Conservation (phyloP, 2,797 vertebrate genomes). For the Ctenosaura bakeri region DNA sequence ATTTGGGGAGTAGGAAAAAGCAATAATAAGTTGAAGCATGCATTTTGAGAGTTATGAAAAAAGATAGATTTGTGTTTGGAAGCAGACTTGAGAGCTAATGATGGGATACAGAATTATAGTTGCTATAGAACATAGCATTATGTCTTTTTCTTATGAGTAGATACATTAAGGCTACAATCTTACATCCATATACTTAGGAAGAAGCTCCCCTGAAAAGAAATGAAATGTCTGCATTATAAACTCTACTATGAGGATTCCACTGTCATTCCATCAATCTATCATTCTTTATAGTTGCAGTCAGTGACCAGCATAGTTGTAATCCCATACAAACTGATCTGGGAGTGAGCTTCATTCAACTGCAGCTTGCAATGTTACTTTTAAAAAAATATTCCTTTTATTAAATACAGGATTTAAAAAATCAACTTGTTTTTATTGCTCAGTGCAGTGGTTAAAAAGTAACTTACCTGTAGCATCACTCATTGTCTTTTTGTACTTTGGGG, state of each 20-base stretch:
- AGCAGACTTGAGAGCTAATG: constrained; percentile 73
- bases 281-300: too few relatives aligned
- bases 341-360: not conserved
- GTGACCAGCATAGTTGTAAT: too few relatives aligned
- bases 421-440: too few relatives aligned
- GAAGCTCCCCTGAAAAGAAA: not conserved
- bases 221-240: not conserved
- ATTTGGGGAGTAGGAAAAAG: constrained; percentile 8
- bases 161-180: constrained; percentile 66
- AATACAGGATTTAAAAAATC: too few relatives aligned
- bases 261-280: not conserved
- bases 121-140: constrained; percentile 74
- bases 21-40: not conserved
- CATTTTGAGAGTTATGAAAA: constrained; percentile 36
- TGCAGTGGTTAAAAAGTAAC: too few relatives aligned
- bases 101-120: constrained; percentile 73
- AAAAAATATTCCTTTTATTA: too few relatives aligned
- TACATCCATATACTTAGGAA: not conserved
- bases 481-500: too few relatives aligned
- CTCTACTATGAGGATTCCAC: not conserved
- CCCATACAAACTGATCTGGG: not conserved
- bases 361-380: too few relatives aligned
- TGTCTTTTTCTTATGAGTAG: constrained; percentile 76
- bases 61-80: constrained; percentile 72
- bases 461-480: too few relatives aligned